Conservation (phyloP, 2,888 invertebrate genomes). For the Taphrorychus bicolor region DNA sequence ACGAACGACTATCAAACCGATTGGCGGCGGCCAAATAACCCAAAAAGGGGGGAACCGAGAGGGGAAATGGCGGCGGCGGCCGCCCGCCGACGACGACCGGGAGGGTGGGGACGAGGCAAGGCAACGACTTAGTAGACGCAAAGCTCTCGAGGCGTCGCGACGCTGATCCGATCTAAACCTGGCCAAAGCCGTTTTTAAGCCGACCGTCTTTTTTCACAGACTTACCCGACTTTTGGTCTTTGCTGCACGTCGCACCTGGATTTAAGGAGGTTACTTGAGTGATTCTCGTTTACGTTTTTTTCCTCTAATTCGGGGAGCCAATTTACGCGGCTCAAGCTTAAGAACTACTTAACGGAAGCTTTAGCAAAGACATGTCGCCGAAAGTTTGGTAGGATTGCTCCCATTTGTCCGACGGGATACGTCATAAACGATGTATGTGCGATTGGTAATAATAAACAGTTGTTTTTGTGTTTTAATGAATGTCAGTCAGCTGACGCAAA, state of each 20-base stretch:
- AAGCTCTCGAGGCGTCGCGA: slow-evolving; percentile 59
- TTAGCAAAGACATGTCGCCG: background rate
- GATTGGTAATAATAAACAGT: too few species aligned
- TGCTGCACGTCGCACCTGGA: slow-evolving; percentile 60
- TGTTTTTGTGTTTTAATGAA: too few species aligned
- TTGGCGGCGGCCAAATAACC: slow-evolving; percentile 50
- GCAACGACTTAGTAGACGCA: slow-evolving; percentile 59
- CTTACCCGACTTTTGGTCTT: slow-evolving; percentile 61
- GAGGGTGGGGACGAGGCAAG: slow-evolving; percentile 46
- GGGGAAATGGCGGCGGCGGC: slow-evolving; percentile 26
- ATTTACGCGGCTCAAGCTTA: background rate
- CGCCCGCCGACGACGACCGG: slow-evolving; percentile 15
- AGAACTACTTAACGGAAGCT: too few species aligned
- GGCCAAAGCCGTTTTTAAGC: slow-evolving; percentile 61
- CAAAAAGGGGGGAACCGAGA: slow-evolving; percentile 44
- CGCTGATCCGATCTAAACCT: slow-evolving; percentile 60
- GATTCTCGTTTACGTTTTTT: slow-evolving; percentile 48
- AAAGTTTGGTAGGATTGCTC: too few species aligned
- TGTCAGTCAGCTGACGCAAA: too few species aligned
- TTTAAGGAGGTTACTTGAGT: slow-evolving; percentile 50
- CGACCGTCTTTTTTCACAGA: slow-evolving; percentile 60
- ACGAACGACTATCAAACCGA: slow-evolving; percentile 42
- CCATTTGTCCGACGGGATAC: too few species aligned
- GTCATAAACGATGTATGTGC: too few species aligned
- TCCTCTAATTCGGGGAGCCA: slow-evolving; percentile 21